These are phyloP conservation scores for Sinonovacula constricta DNA, from an alignment of 1,140 invertebrate species.

Conservation along the genomic window DNA sequence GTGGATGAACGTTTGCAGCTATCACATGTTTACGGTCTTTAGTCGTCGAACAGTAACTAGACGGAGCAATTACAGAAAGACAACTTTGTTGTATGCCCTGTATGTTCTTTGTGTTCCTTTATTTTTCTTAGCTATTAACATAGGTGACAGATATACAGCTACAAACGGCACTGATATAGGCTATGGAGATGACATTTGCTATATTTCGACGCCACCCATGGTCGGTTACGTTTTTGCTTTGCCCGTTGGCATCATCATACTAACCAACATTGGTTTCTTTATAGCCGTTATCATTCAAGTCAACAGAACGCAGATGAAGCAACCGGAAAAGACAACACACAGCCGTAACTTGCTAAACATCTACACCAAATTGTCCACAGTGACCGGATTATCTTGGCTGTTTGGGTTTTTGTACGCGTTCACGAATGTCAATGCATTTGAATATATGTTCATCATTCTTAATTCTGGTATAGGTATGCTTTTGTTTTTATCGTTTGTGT, in stretches of 20 bases:
- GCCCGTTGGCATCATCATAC: conserved; percentile 14
- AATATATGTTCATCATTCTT: conserved; percentile 26
- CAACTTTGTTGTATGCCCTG: not conserved
- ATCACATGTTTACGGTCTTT: conserved; percentile 80
- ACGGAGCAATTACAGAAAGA: not conserved
- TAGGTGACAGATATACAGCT: not conserved
- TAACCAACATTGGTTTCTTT: conserved; percentile 28
- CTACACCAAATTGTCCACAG: conserved; percentile 36
- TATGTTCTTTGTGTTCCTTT: not conserved
- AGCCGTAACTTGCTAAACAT: conserved; percentile 24
- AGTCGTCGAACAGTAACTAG: not conserved
- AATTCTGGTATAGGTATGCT: conserved; percentile 35
- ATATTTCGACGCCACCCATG: not conserved
- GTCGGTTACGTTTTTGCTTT: conserved; percentile 16
- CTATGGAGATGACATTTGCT: conserved; percentile 25
- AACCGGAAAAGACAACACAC: not conserved
- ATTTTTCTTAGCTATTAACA: not conserved
- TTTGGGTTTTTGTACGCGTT: conserved; percentile 37
- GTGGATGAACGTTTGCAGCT: conserved; percentile 96
- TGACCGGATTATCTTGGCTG: conserved; percentile 40
- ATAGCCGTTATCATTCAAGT: conserved; percentile 5
- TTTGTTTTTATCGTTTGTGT: conserved; percentile 41
- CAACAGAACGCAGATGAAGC: not conserved
- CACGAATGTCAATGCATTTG: conserved; percentile 3
- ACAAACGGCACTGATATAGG: conserved; percentile 1